Evolutionary conservation across 2,888 invertebrate genomes (phyloP).

Genomic region (Melinaea marsaeus): DNA sequence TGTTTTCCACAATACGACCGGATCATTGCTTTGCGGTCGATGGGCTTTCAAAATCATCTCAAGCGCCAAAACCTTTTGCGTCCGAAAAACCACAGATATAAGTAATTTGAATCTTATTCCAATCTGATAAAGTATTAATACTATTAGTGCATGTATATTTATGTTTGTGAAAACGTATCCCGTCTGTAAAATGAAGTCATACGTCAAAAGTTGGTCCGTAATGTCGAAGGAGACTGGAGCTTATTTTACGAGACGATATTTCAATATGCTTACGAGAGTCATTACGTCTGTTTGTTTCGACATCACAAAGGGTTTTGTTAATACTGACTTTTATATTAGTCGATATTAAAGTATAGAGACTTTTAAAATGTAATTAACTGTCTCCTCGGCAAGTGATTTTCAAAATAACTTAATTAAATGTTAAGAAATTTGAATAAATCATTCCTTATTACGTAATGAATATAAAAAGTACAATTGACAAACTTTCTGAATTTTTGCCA

Average conservation of each 20-base stretch:
- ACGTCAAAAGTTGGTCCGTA: constrained; percentile 66
- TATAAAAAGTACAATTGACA: no score
- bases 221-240: constrained; percentile 56
- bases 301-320: constrained; percentile 35
- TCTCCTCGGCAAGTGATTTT: constrained; percentile 20
- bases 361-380: constrained; percentile 12
- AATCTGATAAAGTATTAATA: constrained; percentile 16
- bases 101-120: constrained; percentile 35
- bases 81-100: neutral
- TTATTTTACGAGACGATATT: constrained; percentile 74
- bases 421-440: no score
- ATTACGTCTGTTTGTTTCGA: constrained; percentile 48
- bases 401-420: no score
- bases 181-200: constrained; percentile 74
- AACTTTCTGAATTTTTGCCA: no score
- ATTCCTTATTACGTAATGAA: no score
- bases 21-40: constrained; percentile 69
- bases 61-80: constrained; percentile 30
- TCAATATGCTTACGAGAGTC: constrained; percentile 75
- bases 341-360: constrained; percentile 17
- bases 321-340: constrained; percentile 29
- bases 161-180: constrained; percentile 61
- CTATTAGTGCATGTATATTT: constrained; percentile 12
- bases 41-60: constrained; percentile 53
- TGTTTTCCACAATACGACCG: constrained; percentile 65